phyloP scores from a whole-genome alignment of 2,113 vertebrate genomes.

The Leiothrix lutea region DNA sequence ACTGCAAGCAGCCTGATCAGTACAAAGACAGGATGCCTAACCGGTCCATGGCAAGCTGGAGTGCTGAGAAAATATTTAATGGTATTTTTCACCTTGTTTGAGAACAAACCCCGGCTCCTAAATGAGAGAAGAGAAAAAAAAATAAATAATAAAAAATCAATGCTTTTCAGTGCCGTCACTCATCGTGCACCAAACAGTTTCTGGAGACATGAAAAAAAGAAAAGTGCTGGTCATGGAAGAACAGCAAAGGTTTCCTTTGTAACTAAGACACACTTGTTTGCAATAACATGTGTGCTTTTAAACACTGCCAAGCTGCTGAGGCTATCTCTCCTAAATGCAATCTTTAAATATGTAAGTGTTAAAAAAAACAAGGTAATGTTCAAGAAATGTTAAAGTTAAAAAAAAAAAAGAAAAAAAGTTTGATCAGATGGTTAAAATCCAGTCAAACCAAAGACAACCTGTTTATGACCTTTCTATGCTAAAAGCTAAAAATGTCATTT shows the following conservation, averaged over 20 bases:
- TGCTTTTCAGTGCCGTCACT: not conserved
- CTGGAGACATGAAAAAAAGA: not conserved
- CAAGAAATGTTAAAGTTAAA: not conserved
- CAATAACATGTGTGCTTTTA: conserved; percentile 34
- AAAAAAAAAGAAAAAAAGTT: not conserved
- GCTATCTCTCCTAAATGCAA: conserved; percentile 17
- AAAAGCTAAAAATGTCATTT: conserved; percentile 25
- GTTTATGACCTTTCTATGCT: conserved; percentile 37
- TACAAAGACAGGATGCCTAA: not conserved
- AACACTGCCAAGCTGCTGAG: conserved; percentile 30
- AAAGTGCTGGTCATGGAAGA: conserved; percentile 7
- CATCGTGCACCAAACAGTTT: not conserved
- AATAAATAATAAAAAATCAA: not conserved
- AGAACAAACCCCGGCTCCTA: not conserved
- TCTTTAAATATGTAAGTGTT: conserved; percentile 48
- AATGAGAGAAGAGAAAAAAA: not conserved
- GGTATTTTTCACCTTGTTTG: conserved; percentile 33
- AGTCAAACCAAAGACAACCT: conserved; percentile 38
- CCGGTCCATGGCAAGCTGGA: not conserved
- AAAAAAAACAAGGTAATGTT: conserved; percentile 45
- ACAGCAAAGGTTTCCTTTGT: conserved; percentile 12
- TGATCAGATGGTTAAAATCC: conserved; percentile 42
- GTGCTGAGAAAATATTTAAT: conserved; percentile 12
- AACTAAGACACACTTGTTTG: conserved; percentile 40
- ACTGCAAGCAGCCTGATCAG: not conserved